Percentiles rank a stretch among this genome's conserved stretches.
phyloP scores from a whole-genome alignment of 2,113 vertebrate species.

The Phyllopteryx taeniolatus region DNA sequence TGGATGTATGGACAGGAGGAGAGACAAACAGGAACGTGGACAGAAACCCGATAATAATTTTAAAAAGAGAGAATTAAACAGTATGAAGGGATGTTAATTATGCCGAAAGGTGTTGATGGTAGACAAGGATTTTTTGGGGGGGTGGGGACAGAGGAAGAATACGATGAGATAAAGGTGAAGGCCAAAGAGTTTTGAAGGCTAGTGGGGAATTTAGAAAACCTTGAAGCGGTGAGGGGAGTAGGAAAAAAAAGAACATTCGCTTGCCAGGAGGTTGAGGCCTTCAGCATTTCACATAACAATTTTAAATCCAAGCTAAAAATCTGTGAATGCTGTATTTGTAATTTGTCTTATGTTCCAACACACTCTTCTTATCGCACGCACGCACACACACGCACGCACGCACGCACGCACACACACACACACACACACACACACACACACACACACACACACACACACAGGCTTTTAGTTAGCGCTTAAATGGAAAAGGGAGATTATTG shows the following conservation, averaged over 20 bases:
- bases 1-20: constrained; percentile 28
- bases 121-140: constrained; percentile 32
- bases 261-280: constrained; percentile 44
- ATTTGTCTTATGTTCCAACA: constrained; percentile 27
- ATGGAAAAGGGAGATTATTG: constrained; percentile 45
- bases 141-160: constrained; percentile 20
- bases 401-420: constrained; percentile 1
- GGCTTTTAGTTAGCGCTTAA: constrained; percentile 31
- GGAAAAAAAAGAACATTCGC: constrained; percentile 22
- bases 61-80: constrained; percentile 31
- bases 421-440: constrained; percentile 18
- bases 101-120: constrained; percentile 31
- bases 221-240: constrained; percentile 33
- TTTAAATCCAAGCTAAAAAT: constrained; percentile 45
- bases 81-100: constrained; percentile 36
- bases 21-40: constrained; percentile 2
- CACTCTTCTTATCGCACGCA: constrained; percentile 5
- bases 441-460: constrained; percentile 6
- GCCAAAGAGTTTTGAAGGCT: constrained; percentile 35
- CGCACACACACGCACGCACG: constrained; percentile 7
- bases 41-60: constrained; percentile 15
- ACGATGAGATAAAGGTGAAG: constrained; percentile 38
- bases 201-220: constrained; percentile 45
- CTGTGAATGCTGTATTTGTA: constrained; percentile 48
- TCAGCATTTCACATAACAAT: constrained; percentile 60